Conservation (phyloP, 2,888 invertebrate genomes). For the Pherbina coryleti region DNA sequence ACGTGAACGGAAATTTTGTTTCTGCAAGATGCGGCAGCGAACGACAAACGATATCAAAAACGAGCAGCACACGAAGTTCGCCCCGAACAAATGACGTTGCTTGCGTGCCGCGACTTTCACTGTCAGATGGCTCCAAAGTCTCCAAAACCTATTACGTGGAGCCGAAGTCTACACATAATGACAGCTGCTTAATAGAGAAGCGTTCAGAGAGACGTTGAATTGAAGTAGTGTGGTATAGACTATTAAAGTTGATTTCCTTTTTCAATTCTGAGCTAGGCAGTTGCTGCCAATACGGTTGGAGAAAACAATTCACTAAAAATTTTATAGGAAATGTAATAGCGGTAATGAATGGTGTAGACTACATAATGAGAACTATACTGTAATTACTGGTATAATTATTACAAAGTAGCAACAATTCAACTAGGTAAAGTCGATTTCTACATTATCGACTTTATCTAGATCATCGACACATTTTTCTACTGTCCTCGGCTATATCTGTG, state of each 20-base stretch:
- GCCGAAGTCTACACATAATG: constrained; percentile 4
- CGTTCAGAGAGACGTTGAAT: not conserved
- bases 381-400: no score
- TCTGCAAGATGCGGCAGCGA: constrained; percentile 18
- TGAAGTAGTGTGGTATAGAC: not conserved
- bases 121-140: constrained; percentile 32
- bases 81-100: constrained; percentile 31
- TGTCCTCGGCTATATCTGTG: no score
- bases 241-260: not conserved
- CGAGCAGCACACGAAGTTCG: constrained; percentile 3
- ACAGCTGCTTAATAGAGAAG: not conserved
- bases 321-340: no score
- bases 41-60: constrained; percentile 40
- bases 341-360: no score
- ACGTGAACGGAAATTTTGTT: not conserved
- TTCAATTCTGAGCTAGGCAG: not conserved
- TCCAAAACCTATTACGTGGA: constrained; percentile 32
- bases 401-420: no score
- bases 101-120: constrained; percentile 18
- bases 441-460: no score
- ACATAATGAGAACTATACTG: no score
- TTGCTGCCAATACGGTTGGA: no score
- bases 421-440: no score
- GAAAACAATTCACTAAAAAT: no score
- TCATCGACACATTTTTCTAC: no score